These are phyloP conservation scores for Danaus melanippus DNA, from an alignment of 1,140 invertebrate species.

Conservation along the genomic window DNA sequence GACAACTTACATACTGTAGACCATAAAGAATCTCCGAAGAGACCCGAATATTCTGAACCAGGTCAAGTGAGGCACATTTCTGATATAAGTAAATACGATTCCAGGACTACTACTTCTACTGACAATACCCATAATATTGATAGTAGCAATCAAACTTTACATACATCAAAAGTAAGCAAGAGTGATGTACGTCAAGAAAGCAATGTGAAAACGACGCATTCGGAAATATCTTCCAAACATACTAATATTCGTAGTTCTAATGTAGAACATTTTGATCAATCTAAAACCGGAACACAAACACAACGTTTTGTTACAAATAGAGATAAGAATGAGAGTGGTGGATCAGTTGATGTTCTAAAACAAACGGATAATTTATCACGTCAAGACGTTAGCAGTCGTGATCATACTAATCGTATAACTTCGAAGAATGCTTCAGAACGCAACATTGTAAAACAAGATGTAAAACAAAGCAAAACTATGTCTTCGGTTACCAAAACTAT, in stretches of 20 bases:
- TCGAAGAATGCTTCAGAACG: slow-evolving; percentile 32
- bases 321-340: no score
- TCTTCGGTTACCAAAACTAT: slow-evolving; percentile 50
- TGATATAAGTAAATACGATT: no score
- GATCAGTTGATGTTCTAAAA: slow-evolving; percentile 1
- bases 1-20: slow-evolving; percentile 76
- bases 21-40: slow-evolving; percentile 40
- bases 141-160: no score
- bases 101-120: no score
- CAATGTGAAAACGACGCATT: slow-evolving; percentile 18
- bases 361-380: slow-evolving; percentile 10
- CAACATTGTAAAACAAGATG: slow-evolving; percentile 38
- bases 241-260: slow-evolving; percentile 11
- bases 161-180: no score
- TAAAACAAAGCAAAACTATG: slow-evolving; percentile 37
- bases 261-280: slow-evolving; percentile 32
- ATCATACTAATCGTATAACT: slow-evolving; percentile 19
- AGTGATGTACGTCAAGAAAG: slow-evolving; percentile 16
- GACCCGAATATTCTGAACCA: background rate
- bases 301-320: slow-evolving; percentile 24
- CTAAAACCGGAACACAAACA: slow-evolving; percentile 28
- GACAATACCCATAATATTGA: no score
- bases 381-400: slow-evolving; percentile 25
- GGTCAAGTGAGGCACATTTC: no score
- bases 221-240: slow-evolving; percentile 30